These are phyloP conservation scores for Siniperca obscura DNA, from an alignment of 2,797 vertebrate genomes.

Conservation along the genomic window DNA sequence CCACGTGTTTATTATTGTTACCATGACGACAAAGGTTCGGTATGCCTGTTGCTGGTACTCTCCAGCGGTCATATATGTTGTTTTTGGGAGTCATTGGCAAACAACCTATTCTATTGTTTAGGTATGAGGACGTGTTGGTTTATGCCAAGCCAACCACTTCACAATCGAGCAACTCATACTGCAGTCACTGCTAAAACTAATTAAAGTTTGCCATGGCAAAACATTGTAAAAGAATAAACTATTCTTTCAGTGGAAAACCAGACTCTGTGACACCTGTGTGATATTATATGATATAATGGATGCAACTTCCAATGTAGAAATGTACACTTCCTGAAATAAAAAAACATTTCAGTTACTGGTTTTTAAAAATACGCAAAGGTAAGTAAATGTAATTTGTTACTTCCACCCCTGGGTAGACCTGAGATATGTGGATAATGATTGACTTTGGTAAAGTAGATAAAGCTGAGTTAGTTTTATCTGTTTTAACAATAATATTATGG, in stretches of 20 bases:
- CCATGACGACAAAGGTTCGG: too few species aligned
- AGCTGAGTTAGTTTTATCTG: conserved; percentile 14
- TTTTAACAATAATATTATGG: conserved; percentile 15
- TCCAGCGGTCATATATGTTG: too few species aligned
- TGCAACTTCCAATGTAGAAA: neutral
- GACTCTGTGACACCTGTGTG: neutral
- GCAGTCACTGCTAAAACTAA: neutral
- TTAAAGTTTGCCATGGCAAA: neutral
- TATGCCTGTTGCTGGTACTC: too few species aligned
- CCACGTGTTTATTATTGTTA: too few species aligned
- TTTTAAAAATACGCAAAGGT: neutral
- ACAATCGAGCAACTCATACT: neutral
- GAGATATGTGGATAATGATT: conserved; percentile 14
- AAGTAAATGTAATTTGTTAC: neutral
- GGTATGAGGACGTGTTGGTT: neutral
- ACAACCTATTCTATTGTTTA: too few species aligned
- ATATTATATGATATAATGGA: neutral
- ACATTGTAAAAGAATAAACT: neutral
- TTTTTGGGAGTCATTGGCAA: too few species aligned
- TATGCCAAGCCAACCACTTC: neutral
- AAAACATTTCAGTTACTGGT: neutral
- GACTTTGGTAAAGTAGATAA: conserved; percentile 13
- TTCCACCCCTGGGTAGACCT: conserved; percentile 11
- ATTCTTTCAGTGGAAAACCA: neutral
- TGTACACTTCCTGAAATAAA: neutral